Base-by-base conservation (phyloP, 2,888 invertebrate genomes). In the Mythimna ferrago region DNA sequence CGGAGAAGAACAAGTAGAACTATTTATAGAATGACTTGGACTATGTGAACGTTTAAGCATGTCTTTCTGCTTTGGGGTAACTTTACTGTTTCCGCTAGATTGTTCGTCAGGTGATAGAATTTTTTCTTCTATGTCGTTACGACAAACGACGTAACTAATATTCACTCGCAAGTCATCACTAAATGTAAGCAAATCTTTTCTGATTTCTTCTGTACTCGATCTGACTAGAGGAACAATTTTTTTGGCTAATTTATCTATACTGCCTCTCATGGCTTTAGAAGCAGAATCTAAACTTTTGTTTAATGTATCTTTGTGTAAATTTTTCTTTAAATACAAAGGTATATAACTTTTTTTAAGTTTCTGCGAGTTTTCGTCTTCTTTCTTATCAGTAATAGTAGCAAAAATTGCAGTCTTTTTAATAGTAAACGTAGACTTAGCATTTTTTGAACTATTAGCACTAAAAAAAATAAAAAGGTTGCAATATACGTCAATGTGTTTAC, bases 1-100 rank as follows among this genome's bases (percentile, higher is more conserved):
- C 35, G 90, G 92, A 19, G 94, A 93, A 9, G 95, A 95, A 83
- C 93, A 92, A 7, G 93, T 89, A 26, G 95, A 94, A 83, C 95
- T 94, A 76, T 91, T 92, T 69, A 89, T 88, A 16, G 95, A 93
- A 54, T 84, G 83, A 51, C 54, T 73, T 56, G 92, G 88, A 73
- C 90, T 93, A 53, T 78, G 70, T 84, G 66, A 78, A 79, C 71
- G 83, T n/a, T 73, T 81, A 76, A 66, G 48, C 21, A 51, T 44
- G 56, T 76, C 83, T 68, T 78, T 87, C 64, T 81, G 85, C 48
- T 51, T 81, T 58, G 67, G 26, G 2, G 61, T 65, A 58, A 73
- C 85, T 54, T 51, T 67, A 71, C 66, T 64, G 60, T 68, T 78
- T 21, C 62, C 66, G 53, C 79, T 70, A 51, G 81, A 74, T n/a